Evolutionary conservation across 2,888 invertebrate species (phyloP), one percentile per base, ranked within the genome.

Genomic region (Napeogenes inachia): DNA sequence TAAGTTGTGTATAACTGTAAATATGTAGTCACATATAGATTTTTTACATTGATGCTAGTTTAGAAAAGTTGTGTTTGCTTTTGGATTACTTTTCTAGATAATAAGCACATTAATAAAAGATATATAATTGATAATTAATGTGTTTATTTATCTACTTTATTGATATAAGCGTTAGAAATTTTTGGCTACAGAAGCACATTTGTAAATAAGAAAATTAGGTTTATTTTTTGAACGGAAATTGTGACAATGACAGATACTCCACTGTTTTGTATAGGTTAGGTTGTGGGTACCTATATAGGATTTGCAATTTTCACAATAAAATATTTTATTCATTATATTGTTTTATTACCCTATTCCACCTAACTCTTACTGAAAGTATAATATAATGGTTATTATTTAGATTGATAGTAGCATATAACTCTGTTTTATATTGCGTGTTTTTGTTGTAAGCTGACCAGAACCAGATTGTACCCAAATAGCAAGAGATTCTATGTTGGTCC

Each of bases 221-320:
- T 82, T 86, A 86, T 87, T 87, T 88, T 87, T 88, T 77, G 87
- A 64, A 87, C 75, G 72, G 72, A 79, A 84, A 80, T 82, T 84
- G 79, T 80, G 75, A 80, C 76, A 76, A 75, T 71, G 65, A 74
- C 64, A 64, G 60, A 61, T 68, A 73, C 77, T 78, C 77, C 76
- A 76, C 76, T 75, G 74, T 79, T 81, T 79, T 82, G 73, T 80
- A 74, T 71, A 73, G 76, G 73, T 78, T 77, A 74, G 71, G 73
- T 70, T 75, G 70, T 73, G 72, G 71, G 69, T 75, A 73, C 57
- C 62, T 73, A 78, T 73, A 63, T 74, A 77, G 76, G 75, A 76
- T 78, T 81, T 78, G 77, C 77, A 81, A 82, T 81, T 81, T 83
- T 76, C 79, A 82, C 75, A 85, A 83, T 84, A 84, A 87, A 81